These are phyloP conservation scores for Sakesphorus luctuosus DNA, from an alignment of 2,113 vertebrate genomes.

Conservation along the genomic window DNA sequence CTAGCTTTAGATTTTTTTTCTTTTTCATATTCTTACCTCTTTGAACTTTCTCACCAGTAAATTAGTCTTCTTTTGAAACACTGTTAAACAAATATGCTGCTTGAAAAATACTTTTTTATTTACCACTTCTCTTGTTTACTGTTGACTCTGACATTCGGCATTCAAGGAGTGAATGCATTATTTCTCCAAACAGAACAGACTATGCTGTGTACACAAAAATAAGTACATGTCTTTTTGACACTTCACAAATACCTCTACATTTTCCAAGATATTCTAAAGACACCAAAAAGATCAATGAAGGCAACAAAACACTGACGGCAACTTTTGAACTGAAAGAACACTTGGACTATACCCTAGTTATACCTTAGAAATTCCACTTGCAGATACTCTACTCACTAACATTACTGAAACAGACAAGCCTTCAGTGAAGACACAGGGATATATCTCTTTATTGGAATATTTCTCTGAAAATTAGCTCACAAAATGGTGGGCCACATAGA, in stretches of 20 bases:
- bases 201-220: not conserved
- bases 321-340: not conserved
- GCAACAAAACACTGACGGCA: not conserved
- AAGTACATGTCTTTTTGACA: not conserved
- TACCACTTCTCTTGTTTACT: not conserved
- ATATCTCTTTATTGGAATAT: not conserved
- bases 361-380: not conserved
- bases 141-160: not conserved
- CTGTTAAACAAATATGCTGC: not conserved
- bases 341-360: not conserved
- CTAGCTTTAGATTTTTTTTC: not conserved
- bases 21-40: not conserved
- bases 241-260: not conserved
- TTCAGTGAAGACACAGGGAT: not conserved
- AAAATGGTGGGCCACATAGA: not conserved
- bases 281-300: not conserved
- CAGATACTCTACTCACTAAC: not conserved
- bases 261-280: not conserved
- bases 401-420: not conserved
- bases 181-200: not conserved
- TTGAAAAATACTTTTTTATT: not conserved
- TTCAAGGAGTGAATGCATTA: not conserved
- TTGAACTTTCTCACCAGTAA: not conserved
- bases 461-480: not conserved
- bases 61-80: not conserved